Base-by-base conservation (phyloP, 2,113 vertebrate genomes). In the Triplophysa dalaica region DNA sequence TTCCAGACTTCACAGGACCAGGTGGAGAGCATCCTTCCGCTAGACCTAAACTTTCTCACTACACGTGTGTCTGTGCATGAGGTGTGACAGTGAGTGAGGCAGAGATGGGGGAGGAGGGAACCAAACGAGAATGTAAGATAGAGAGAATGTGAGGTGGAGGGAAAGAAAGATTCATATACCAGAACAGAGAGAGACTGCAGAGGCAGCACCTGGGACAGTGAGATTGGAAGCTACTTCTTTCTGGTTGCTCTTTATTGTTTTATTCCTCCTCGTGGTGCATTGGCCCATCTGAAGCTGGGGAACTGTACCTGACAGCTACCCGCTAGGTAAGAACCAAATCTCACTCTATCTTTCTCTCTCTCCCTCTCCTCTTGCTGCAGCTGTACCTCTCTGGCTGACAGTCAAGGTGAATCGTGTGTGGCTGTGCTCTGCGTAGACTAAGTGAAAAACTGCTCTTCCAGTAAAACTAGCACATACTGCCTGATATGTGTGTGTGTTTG, bases 361-460 rank as follows among this genome's bases (percentile, higher is more conserved):
- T 85, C 69, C 81, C 16, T 68, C 50, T 84, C 33, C 58, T 76
- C 75, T 75, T 80, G 70, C 87, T 87, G 87, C 87, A 89, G 87
- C 83, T 84, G 83, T 83, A 85, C 86, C 88, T 87, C 83, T 83
- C 62, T 80, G 85, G 66, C 78, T 88, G 88, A 90, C 79, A 87
- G 87, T 92, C 89, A 91, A 92, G 90, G 91, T 92, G 90, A 92
- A 90, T 80, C 8, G 79, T 7, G 60, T 82, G 65, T 72, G 13
- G 75, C 62, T 79, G 61, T 67, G 80, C 62, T 75, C 64, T 52
- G 77, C 75, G 72, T 70, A 82, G 62, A 69, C 78, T 43, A 76
- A 56, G 64, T 74, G 85, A 66, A 82, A 83, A 83, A 81, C 73
- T 83, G 83, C 84, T 82, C 82, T 79, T 67, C 81, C 70, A 65